Evolutionary conservation across 1,140 invertebrate species (phyloP), one percentile per base, ranked within the genome.

Genomic region (Heliothis subflexa): DNA sequence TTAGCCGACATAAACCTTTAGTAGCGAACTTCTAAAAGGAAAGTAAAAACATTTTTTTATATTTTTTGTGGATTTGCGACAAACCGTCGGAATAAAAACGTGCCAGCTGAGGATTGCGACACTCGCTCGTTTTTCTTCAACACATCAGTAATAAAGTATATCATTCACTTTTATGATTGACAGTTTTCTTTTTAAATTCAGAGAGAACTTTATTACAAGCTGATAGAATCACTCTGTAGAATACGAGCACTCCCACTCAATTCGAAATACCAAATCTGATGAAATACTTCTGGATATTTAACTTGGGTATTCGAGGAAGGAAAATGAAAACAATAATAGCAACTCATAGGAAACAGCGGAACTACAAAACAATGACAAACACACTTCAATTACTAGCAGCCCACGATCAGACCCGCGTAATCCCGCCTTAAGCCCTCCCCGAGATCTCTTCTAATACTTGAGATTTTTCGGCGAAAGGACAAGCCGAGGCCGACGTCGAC

Each of bases 391-490:
- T 68, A 68, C 64, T 12, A 68, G 64, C 47, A 50, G 16, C 13
- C 64, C 16, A 10, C 64, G 47, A 68, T 50, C 64, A 66, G 62
- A 59, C 40, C 64, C 47, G 47, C 64, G 64, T 68, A 68, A 68
- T 68, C 47, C 64, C 16, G 47, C 47, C 64, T 49, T 64, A 50
- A 50, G 16, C 45, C 64, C 64, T 18, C 64, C 45, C 64, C 16
- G 16, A 2, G 16, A 45, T 54, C 59, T 40, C 54, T 57, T 45
- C 54, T 73, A 73, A 73, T 73, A 47, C 71, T 73, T 73, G 71
- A 73, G 71, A 73, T 73, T 73, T 73, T 73, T 73, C 54, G 71
- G 55, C 71, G 40, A 73, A 71, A 47, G 55, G 52, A 61, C 71
- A 47, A 73, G 52, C 28, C 40, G 61, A 47, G 33, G 33, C 40